A percentile compares a stretch with the other conserved stretches of the same genome.
Evolutionary conservation across 2,113 vertebrate species (phyloP).

Genomic region (Hippocampus abdominalis): DNA sequence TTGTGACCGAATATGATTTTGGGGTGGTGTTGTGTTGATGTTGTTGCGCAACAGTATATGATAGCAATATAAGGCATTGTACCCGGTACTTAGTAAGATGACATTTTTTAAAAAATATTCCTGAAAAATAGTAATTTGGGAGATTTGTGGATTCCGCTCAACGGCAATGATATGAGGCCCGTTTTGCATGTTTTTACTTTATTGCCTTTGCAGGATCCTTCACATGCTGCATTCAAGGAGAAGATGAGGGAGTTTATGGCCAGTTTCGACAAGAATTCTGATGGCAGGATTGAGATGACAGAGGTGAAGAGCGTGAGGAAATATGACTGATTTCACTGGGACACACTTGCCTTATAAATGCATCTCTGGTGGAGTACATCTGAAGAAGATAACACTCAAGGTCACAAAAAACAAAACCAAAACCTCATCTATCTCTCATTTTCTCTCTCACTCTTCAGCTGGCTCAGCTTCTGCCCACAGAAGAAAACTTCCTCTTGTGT

Average conservation of each 20-base stretch:
- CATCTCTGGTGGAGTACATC: neutral
- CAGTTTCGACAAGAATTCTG: slow-evolving; percentile 88
- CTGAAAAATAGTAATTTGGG: neutral
- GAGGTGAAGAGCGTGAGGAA: slow-evolving; percentile 75
- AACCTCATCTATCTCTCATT: neutral
- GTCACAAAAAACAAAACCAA: neutral
- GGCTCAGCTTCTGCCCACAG: slow-evolving; percentile 93
- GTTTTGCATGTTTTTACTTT: slow-evolving; percentile 12
- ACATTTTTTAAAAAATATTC: no score
- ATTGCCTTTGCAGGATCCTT: slow-evolving; percentile 59
- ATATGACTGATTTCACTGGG: neutral
- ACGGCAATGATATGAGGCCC: neutral
- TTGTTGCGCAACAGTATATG: no score
- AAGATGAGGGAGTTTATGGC: slow-evolving; percentile 93
- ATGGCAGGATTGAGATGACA: slow-evolving; percentile 89
- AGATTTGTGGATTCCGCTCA: neutral
- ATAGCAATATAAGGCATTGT: no score
- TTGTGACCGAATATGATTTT: neutral
- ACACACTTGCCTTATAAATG: neutral
- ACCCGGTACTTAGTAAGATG: no score
- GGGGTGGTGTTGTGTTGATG: neutral
- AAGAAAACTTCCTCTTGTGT: slow-evolving; percentile 95
- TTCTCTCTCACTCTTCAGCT: slow-evolving; percentile 66
- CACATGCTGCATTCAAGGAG: slow-evolving; percentile 69
- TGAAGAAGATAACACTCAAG: neutral